These are phyloP conservation scores for Athripsodes cinereus DNA, from an alignment of 2,888 invertebrate species.

Conservation along the genomic window DNA sequence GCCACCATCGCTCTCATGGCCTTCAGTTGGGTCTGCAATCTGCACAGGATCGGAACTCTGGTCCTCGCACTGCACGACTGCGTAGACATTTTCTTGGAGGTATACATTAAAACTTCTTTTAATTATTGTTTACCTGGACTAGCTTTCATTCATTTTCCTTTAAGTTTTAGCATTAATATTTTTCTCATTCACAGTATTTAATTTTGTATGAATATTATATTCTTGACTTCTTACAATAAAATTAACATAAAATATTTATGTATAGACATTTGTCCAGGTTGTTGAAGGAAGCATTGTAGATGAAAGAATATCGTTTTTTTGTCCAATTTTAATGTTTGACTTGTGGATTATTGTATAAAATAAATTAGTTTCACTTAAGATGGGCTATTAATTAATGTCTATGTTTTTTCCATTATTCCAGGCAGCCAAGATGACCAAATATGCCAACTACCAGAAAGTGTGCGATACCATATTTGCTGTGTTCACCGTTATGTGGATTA, in stretches of 20 bases:
- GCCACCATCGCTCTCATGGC: constrained; percentile 85
- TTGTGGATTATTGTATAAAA: too few relatives aligned
- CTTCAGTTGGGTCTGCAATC: constrained; percentile 93
- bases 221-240: too few relatives aligned
- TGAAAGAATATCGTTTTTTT: too few relatives aligned
- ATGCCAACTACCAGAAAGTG: constrained; percentile 79
- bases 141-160: neutral
- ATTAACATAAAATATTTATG: too few relatives aligned
- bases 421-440: constrained; percentile 92
- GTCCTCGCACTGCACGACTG: constrained; percentile 84
- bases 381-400: too few relatives aligned
- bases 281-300: too few relatives aligned
- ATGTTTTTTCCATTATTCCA: constrained; percentile 47
- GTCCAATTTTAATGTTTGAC: too few relatives aligned
- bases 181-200: too few relatives aligned
- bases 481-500: constrained; percentile 88
- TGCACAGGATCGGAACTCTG: constrained; percentile 85
- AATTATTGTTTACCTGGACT: neutral
- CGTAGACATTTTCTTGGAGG: constrained; percentile 86
- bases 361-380: too few relatives aligned
- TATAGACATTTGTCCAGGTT: too few relatives aligned
- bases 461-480: constrained; percentile 85
- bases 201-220: too few relatives aligned
- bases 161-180: too few relatives aligned
- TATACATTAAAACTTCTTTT: constrained; percentile 35